Conservation (phyloP, 1,140 invertebrate genomes). For the Aphidius gifuensis region DNA sequence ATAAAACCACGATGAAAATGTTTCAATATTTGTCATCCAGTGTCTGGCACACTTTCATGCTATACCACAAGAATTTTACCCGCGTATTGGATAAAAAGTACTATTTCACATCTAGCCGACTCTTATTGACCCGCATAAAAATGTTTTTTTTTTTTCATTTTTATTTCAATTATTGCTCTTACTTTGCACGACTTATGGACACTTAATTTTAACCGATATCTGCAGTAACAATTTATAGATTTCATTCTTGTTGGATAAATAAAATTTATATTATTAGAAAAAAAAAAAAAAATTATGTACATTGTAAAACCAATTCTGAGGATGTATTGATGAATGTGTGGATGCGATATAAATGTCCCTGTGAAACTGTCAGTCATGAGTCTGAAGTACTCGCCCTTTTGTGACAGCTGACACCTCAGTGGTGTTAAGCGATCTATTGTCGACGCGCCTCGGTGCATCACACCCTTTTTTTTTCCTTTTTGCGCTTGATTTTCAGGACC, state of each 20-base stretch:
- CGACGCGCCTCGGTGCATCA: slow-evolving; percentile 23
- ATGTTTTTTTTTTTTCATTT: not conserved
- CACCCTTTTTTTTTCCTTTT: not conserved
- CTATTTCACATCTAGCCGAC: not conserved
- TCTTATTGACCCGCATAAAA: not conserved
- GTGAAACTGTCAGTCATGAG: slow-evolving; percentile 51
- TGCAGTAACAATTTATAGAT: too few species aligned
- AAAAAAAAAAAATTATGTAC: too few species aligned
- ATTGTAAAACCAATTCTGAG: too few species aligned
- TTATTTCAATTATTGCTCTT: too few species aligned
- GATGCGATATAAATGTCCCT: slow-evolving; percentile 30
- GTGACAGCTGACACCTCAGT: slow-evolving; percentile 46
- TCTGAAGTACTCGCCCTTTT: slow-evolving; percentile 27
- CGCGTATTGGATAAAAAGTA: not conserved
- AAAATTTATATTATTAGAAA: not conserved
- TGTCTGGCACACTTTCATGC: not conserved
- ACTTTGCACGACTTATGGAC: too few species aligned
- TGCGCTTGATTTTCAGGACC: too few species aligned
- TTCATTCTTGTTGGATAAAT: not conserved
- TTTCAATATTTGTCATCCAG: not conserved
- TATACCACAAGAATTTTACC: not conserved
- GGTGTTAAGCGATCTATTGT: slow-evolving; percentile 46
- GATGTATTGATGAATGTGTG: slow-evolving; percentile 28
- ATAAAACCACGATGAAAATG: slow-evolving; percentile 4
- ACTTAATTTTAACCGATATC: too few species aligned